phyloP scores from a whole-genome alignment of 2,888 invertebrate species.

The Cephus pygmeus region DNA sequence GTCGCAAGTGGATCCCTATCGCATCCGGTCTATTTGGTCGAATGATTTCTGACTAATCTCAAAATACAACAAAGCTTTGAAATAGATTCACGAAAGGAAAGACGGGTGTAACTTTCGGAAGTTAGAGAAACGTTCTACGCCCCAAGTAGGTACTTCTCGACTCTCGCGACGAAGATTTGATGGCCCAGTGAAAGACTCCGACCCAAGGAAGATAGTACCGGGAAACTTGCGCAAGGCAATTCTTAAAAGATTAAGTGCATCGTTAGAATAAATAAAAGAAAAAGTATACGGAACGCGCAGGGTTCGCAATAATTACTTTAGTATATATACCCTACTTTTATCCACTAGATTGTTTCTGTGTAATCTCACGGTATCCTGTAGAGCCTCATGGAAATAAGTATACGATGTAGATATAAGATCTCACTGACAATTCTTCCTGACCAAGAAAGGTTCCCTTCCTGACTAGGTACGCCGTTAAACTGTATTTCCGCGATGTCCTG shows the following conservation, averaged over 20 bases:
- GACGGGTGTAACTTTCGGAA: background rate
- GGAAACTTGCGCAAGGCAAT: background rate
- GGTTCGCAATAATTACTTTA: background rate
- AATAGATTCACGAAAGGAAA: background rate
- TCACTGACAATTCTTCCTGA: background rate
- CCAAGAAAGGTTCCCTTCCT: background rate
- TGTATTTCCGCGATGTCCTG: background rate
- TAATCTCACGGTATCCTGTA: background rate
- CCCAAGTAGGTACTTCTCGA: background rate
- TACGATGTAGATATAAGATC: background rate
- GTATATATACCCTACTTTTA: background rate
- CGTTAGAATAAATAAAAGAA: background rate
- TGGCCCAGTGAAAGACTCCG: background rate
- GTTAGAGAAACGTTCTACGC: background rate
- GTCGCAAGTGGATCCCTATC: background rate
- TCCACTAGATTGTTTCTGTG: background rate
- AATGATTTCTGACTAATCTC: background rate
- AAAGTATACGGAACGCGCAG: background rate
- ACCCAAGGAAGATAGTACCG: background rate
- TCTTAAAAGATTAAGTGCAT: background rate
- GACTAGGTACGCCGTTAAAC: background rate
- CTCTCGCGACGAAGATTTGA: background rate
- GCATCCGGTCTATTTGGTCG: background rate
- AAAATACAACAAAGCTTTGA: background rate
- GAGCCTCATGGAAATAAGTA: background rate